Evolutionary conservation across 2,113 vertebrate genomes (phyloP).

Genomic region (Okapia johnstoni): DNA sequence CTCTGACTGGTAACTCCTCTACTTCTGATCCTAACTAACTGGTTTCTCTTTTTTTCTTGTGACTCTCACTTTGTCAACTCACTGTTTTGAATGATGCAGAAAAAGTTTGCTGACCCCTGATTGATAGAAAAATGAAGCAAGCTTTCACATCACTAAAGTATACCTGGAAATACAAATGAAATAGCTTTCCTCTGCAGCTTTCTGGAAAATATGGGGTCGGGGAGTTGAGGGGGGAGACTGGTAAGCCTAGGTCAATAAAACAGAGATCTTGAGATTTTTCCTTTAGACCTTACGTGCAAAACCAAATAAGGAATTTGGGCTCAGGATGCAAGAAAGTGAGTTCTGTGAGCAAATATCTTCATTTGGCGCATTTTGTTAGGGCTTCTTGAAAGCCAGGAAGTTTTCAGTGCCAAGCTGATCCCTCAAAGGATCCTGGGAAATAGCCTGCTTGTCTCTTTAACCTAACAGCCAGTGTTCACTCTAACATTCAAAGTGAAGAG

Average conservation of each 20-base stretch:
- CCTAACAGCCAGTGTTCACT: not conserved
- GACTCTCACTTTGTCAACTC: not conserved
- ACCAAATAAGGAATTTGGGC: not conserved
- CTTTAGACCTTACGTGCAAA: not conserved
- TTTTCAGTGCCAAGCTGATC: not conserved
- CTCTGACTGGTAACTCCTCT: not conserved
- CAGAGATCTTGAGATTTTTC: not conserved
- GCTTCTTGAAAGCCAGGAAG: not conserved
- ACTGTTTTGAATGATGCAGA: not conserved
- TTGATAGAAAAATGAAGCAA: conserved; percentile 1
- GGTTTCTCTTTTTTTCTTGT: not conserved
- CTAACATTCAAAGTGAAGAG: not conserved
- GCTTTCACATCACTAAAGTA: not conserved
- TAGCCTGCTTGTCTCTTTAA: not conserved
- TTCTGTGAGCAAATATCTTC: conserved; percentile 3
- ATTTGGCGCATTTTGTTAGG: not conserved
- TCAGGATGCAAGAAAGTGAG: not conserved
- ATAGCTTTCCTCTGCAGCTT: not conserved
- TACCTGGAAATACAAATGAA: not conserved
- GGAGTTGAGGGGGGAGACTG: not conserved
- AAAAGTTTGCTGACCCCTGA: not conserved
- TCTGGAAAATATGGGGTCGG: not conserved
- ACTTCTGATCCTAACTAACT: not conserved
- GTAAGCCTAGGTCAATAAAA: not conserved
- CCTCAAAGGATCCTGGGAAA: not conserved